Percentiles rank a stretch among this genome's conserved stretches.
phyloP scores from a whole-genome alignment of 2,888 invertebrate species.

The Anorthoa munda region DNA sequence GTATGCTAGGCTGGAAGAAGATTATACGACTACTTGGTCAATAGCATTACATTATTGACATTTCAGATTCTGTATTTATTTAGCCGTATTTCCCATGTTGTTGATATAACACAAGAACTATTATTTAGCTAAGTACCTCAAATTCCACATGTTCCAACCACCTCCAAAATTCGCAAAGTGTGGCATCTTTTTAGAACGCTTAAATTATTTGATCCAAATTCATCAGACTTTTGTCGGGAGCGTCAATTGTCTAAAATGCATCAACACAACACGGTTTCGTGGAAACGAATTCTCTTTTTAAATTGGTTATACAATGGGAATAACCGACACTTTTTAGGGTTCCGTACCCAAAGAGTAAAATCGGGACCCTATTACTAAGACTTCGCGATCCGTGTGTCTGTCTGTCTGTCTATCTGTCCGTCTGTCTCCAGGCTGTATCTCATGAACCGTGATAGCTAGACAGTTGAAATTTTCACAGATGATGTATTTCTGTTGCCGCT shows the following conservation, averaged over 20 bases:
- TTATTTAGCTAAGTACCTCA: neutral
- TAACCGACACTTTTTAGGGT: constrained; percentile 15
- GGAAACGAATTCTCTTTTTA: constrained; percentile 41
- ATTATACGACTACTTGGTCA: neutral
- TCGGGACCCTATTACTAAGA: too few species aligned
- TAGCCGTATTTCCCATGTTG: neutral
- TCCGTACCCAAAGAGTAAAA: too few species aligned
- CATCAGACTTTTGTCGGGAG: constrained; percentile 14
- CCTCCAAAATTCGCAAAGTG: neutral
- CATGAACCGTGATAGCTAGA: too few species aligned
- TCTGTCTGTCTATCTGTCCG: too few species aligned
- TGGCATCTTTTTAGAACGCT: neutral
- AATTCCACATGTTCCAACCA: neutral
- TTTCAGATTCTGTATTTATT: too few species aligned
- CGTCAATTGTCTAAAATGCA: constrained; percentile 48
- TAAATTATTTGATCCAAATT: constrained; percentile 11
- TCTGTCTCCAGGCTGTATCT: too few species aligned
- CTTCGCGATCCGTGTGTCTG: too few species aligned
- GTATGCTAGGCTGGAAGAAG: neutral
- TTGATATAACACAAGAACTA: neutral
- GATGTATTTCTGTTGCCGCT: too few species aligned
- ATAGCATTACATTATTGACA: too few species aligned
- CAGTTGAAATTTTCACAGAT: too few species aligned
- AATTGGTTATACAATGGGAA: constrained; percentile 43
- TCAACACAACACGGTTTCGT: constrained; percentile 15